Conservation (phyloP, 2,113 vertebrate species). For the Holacanthus passer region DNA sequence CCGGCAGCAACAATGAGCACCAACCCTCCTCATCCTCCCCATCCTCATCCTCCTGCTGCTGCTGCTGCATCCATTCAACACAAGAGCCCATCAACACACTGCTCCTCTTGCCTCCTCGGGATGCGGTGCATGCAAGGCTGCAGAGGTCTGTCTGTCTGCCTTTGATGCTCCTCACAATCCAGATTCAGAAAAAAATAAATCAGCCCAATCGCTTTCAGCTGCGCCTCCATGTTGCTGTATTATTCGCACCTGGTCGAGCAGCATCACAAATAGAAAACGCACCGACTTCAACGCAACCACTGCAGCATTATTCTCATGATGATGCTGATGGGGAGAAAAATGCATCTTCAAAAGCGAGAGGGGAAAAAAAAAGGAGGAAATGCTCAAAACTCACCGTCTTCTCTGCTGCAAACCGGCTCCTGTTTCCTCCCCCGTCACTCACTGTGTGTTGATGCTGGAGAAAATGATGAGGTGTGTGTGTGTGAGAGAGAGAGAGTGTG, state of each 20-base stretch:
- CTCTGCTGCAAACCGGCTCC: constrained; percentile 36
- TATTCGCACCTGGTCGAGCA: constrained; percentile 62
- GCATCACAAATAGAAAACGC: constrained; percentile 43
- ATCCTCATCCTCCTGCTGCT: constrained; percentile 33
- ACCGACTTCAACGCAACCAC: constrained; percentile 49
- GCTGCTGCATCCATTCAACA: constrained; percentile 26
- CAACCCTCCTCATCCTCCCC: constrained; percentile 7
- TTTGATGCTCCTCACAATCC: constrained; percentile 41
- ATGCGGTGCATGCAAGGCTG: constrained; percentile 59
- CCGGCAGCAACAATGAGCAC: constrained; percentile 59
- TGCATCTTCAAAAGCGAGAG: neutral
- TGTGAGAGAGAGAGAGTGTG: neutral
- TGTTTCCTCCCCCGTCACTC: constrained; percentile 21
- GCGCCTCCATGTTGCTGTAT: constrained; percentile 57
- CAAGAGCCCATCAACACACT: constrained; percentile 36
- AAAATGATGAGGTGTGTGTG: constrained; percentile 39
- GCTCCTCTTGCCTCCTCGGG: constrained; percentile 23
- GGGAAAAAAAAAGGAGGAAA: neutral
- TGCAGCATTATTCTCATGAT: constrained; percentile 70
- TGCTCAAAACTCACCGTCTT: constrained; percentile 72
- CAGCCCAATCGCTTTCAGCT: constrained; percentile 1
- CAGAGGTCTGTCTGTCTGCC: constrained; percentile 34
- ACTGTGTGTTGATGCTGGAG: constrained; percentile 56
- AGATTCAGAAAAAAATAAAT: neutral
- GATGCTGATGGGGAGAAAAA: neutral